These are phyloP conservation scores for Euleptes europaea DNA, from an alignment of 2,113 vertebrate genomes.

Conservation along the genomic window DNA sequence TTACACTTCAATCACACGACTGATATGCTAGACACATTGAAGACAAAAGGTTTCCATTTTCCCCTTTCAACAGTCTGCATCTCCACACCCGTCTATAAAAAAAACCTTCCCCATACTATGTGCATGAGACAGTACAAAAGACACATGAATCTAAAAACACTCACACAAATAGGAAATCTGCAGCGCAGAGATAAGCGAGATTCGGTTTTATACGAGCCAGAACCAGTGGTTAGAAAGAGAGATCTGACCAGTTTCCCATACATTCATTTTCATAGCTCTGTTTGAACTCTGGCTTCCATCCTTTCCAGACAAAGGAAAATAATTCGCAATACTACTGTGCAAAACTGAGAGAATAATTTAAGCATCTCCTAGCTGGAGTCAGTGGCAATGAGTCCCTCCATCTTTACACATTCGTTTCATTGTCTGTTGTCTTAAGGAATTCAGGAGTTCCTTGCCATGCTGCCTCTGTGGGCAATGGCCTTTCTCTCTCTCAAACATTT, in stretches of 20 bases:
- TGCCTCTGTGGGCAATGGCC: constrained; percentile 49
- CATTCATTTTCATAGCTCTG: constrained; percentile 66
- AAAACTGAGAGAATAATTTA: constrained; percentile 59
- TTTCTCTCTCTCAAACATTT: not conserved
- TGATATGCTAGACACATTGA: constrained; percentile 55
- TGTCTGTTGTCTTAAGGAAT: constrained; percentile 57
- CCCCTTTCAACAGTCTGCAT: constrained; percentile 53
- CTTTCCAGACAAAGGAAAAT: constrained; percentile 81
- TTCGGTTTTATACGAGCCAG: constrained; percentile 51
- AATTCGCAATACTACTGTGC: constrained; percentile 66
- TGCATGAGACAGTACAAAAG: constrained; percentile 28
- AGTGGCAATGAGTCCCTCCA: constrained; percentile 62
- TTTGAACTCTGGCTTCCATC: constrained; percentile 71
- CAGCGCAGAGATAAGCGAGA: constrained; percentile 48
- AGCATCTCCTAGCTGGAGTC: constrained; percentile 44
- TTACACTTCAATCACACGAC: constrained; percentile 19
- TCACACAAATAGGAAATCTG: constrained; percentile 62
- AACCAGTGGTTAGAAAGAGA: constrained; percentile 68
- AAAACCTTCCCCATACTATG: constrained; percentile 46
- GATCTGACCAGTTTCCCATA: constrained; percentile 57
- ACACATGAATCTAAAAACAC: constrained; percentile 46
- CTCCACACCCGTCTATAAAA: constrained; percentile 62
- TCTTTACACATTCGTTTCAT: constrained; percentile 68
- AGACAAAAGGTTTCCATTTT: constrained; percentile 84
- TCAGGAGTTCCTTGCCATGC: constrained; percentile 41